Evolutionary conservation across 2,797 vertebrate species (phyloP), one percentile per base, ranked within the genome.

Genomic region (Myripristis jacobus): DNA sequence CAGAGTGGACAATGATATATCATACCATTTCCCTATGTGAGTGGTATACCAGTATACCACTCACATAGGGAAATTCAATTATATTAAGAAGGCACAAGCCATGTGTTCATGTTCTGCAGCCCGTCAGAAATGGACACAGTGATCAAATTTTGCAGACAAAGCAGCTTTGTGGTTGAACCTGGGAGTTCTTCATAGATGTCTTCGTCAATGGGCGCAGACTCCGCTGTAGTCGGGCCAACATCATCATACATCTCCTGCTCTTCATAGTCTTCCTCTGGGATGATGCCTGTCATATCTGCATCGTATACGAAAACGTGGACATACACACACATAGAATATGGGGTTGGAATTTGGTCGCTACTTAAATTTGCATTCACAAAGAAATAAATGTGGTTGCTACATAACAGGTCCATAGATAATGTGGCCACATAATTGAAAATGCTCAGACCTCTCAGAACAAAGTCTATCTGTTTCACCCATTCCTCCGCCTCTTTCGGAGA

Each of bases 111-210:
- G 47, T 16, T 13, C 19, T 46, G 29, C 12, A 18, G 15, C 16
- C 46, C 3, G 44, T 2, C 2, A 46, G 10, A 72, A 15, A 19
- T 22, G 1, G 19, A 31, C 13, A 18, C 31, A 36, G 62, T 41
- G n/a, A 55, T 19, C 22, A 31, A 65, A 13, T 41, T 41, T 7
- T 36, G 34, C 36, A 13, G 12, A 9, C 19, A 19, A 48, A 21
- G 46, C 6, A 46, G 44, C 44, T n/a, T 31, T 4, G 4, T 19
- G 16, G 29, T 52, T 61, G 64, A 89, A 98, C 98, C 97, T 95
- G 96, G 96, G 72, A 99, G 95, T 79, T 93, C 95, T 92, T 99
- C 98, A 70, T 99, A 99, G 90, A 99, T 98, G 70, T 97, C 96
- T 0, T 97, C 96, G 31, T 95, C 95, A 3, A 79, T 85, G 0